These are phyloP conservation scores for Drosophila malerkotliana DNA, from an alignment of 1,140 invertebrate species.

Conservation along the genomic window DNA sequence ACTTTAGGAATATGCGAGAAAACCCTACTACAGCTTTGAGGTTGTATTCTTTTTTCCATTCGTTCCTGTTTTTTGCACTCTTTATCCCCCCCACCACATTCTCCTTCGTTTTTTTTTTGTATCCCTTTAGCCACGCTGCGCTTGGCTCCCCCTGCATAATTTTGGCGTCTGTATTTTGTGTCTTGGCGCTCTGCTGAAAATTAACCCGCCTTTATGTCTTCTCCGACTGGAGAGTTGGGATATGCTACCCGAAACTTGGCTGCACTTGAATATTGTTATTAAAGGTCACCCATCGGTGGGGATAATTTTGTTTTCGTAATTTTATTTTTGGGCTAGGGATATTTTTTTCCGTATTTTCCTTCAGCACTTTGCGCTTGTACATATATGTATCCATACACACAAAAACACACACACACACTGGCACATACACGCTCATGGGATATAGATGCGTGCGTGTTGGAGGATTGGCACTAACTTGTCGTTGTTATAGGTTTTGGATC, in stretches of 20 bases:
- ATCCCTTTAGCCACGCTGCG: slow-evolving; percentile 48
- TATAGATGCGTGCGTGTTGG: slow-evolving; percentile 62
- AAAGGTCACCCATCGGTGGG: not conserved
- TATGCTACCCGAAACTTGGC: too few species aligned
- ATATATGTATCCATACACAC: slow-evolving; percentile 62
- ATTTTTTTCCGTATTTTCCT: slow-evolving; percentile 51
- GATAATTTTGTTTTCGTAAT: slow-evolving; percentile 21
- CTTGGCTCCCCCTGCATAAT: slow-evolving; percentile 42
- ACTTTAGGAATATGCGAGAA: not conserved
- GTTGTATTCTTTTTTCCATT: not conserved
- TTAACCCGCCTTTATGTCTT: slow-evolving; percentile 14
- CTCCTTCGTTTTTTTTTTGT: slow-evolving; percentile 18
- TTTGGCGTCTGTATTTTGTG: slow-evolving; percentile 47
- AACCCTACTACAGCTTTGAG: not conserved
- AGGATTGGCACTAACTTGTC: slow-evolving; percentile 71
- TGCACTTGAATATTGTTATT: slow-evolving; percentile 11
- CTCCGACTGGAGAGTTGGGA: not conserved
- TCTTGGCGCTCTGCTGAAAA: slow-evolving; percentile 35
- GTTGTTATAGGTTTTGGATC: slow-evolving; percentile 58
- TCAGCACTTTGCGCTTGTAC: slow-evolving; percentile 42
- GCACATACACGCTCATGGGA: slow-evolving; percentile 59
- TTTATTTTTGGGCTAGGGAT: slow-evolving; percentile 38
- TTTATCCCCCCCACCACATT: not conserved
- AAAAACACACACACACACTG: slow-evolving; percentile 51
- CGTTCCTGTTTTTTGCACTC: not conserved